Conservation (phyloP, 2,113 vertebrate species). For the Gavia stellata region DNA sequence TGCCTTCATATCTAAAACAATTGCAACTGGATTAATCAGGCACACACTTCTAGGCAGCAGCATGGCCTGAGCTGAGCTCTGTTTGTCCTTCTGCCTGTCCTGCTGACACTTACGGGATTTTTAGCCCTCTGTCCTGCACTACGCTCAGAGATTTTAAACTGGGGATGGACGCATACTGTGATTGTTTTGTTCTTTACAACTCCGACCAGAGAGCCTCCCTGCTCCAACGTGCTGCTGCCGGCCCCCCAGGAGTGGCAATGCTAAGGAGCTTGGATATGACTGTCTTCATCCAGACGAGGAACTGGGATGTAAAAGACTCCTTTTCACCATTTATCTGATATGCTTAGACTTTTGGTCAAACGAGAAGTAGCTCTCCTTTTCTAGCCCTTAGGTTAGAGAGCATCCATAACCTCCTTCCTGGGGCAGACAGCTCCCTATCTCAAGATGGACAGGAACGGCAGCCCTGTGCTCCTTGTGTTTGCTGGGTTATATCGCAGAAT, state of each 20-base stretch:
- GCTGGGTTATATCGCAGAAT: accelerated
- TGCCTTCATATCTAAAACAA: background rate
- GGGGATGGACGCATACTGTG: background rate
- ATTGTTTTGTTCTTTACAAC: background rate
- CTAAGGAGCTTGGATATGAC: background rate
- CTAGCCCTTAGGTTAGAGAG: background rate
- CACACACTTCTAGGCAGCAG: background rate
- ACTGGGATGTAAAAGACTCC: background rate
- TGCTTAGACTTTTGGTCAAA: background rate
- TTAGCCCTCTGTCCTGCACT: background rate
- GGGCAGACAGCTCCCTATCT: background rate
- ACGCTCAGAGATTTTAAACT: background rate
- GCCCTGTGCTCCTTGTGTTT: accelerated
- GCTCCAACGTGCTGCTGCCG: accelerated
- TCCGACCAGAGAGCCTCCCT: background rate
- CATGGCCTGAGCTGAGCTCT: background rate
- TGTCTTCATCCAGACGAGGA: background rate
- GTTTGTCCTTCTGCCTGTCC: background rate
- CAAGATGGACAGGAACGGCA: background rate
- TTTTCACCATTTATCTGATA: background rate
- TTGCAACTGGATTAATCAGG: background rate
- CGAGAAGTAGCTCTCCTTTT: background rate
- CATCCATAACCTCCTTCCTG: background rate
- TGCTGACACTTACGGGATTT: background rate
- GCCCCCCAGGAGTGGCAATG: background rate